phyloP scores from a whole-genome alignment of 2,113 vertebrate species.

The Erythrolamprus reginae region DNA sequence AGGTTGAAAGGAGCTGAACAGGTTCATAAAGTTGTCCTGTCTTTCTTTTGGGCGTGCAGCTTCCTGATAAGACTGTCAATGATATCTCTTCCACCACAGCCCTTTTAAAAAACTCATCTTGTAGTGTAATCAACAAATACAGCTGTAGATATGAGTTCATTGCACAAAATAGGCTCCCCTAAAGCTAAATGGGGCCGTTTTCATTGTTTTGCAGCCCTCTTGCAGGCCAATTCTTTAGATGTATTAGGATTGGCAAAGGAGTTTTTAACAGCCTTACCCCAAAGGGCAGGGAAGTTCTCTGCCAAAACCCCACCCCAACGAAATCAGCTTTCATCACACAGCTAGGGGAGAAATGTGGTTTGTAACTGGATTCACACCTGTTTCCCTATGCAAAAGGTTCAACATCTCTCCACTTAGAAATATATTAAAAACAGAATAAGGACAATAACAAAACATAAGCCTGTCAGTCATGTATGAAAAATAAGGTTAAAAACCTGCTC shows the following conservation, averaged over 20 bases:
- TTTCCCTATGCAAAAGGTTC: background rate
- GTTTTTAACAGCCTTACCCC: background rate
- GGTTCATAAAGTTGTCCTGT: background rate
- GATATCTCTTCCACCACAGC: slow-evolving; percentile 32
- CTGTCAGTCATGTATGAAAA: background rate
- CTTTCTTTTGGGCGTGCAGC: background rate
- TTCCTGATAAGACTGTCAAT: slow-evolving; percentile 36
- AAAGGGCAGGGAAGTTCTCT: background rate
- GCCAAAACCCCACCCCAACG: background rate
- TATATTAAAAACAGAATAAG: background rate
- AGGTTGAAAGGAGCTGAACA: background rate
- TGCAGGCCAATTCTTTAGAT: background rate
- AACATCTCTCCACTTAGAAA: background rate
- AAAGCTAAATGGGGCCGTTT: background rate
- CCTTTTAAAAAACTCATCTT: rapidly evolving
- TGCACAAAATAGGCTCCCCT: background rate
- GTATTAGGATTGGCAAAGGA: background rate
- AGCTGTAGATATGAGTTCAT: background rate
- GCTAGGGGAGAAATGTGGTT: background rate
- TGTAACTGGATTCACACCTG: background rate
- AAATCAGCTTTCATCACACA: background rate
- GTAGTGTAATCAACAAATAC: slow-evolving; percentile 21
- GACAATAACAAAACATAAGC: background rate
- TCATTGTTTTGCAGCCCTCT: background rate
- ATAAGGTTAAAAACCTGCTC: background rate